These are phyloP conservation scores for Sigmodon hispidus DNA, from an alignment of 2,113 vertebrate species.

Conservation along the genomic window DNA sequence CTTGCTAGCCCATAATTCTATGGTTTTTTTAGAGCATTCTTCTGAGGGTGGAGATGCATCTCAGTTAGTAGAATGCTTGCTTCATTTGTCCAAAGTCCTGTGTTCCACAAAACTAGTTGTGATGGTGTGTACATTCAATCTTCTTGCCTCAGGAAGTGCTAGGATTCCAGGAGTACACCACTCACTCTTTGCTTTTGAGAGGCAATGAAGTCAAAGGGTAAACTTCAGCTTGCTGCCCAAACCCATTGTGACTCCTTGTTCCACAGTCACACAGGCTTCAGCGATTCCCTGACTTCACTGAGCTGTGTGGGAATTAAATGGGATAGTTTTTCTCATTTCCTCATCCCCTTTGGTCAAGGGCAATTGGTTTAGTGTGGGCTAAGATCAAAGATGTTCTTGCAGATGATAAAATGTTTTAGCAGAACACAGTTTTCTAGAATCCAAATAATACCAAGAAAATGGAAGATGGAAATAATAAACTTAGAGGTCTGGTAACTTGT, in stretches of 20 bases:
- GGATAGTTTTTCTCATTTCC: conserved; percentile 59
- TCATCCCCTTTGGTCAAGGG: conserved; percentile 50
- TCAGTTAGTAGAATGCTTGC: background rate
- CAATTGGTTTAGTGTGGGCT: conserved; percentile 53
- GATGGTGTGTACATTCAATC: background rate
- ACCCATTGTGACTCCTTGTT: conserved; percentile 10
- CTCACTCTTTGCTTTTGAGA: conserved; percentile 30
- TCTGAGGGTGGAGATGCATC: background rate
- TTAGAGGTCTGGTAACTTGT: conserved; percentile 49
- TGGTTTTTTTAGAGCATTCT: background rate
- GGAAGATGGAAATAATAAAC: conserved; percentile 50
- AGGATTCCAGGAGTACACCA: background rate
- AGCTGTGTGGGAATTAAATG: background rate
- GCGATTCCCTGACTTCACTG: conserved; percentile 11
- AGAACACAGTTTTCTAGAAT: conserved; percentile 8
- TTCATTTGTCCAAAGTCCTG: background rate
- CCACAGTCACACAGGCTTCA: conserved; percentile 6
- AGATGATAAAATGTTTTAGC: conserved; percentile 58
- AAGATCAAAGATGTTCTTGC: conserved; percentile 63
- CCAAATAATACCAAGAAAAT: conserved; percentile 10
- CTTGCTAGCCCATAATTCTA: background rate
- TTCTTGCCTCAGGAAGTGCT: background rate
- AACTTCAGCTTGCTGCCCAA: background rate
- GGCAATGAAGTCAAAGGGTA: background rate
- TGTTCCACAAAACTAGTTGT: background rate